Conservation (phyloP, 2,888 invertebrate genomes). For the Tenthredo livida region DNA sequence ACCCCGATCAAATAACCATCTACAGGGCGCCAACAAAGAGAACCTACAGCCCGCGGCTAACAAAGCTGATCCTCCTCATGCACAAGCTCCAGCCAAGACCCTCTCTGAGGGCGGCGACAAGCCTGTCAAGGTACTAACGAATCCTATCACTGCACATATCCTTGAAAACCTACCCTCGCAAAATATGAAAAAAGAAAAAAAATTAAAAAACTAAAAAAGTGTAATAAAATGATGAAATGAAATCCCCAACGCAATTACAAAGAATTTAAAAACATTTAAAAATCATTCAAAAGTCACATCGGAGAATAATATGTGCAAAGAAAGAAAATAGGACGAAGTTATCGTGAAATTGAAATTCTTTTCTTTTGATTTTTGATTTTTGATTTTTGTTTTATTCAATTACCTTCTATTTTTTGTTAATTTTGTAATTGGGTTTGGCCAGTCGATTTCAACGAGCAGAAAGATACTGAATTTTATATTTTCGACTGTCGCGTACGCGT, state of each 20-base stretch:
- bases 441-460: background rate
- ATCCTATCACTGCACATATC: slow-evolving; percentile 28
- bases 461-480: background rate
- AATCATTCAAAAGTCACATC: background rate
- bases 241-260: background rate
- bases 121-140: slow-evolving; percentile 61
- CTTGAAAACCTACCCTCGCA: slow-evolving; percentile 30
- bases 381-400: background rate
- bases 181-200: background rate
- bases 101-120: slow-evolving; percentile 60
- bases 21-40: slow-evolving; percentile 62
- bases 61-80: slow-evolving; percentile 59
- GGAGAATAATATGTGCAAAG: background rate
- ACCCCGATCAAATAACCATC: slow-evolving; percentile 64
- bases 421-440: background rate
- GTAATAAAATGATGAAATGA: background rate
- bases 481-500: background rate
- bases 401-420: background rate
- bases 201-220: background rate
- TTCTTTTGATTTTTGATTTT: background rate
- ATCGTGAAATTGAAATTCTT: background rate
- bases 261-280: background rate
- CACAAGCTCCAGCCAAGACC: slow-evolving; percentile 58
- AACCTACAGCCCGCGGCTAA: slow-evolving; percentile 58
- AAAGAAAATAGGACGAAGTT: background rate